Evolutionary conservation across 2,888 invertebrate genomes (phyloP).

Genomic region (Protodeltote pygarga): DNA sequence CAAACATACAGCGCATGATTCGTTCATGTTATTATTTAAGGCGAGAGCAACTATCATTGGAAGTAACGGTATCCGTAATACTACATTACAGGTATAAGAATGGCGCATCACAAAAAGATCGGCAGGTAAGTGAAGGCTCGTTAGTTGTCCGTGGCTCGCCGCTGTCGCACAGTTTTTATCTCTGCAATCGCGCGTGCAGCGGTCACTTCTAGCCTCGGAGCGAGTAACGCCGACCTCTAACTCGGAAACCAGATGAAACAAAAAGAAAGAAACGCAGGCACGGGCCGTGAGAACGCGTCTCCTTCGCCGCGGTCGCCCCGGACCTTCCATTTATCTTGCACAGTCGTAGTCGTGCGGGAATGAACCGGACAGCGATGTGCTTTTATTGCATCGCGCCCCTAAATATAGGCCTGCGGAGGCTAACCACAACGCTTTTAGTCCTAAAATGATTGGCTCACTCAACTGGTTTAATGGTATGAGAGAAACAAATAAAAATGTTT

Average conservation of each 20-base stretch:
- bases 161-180: conserved; percentile 77
- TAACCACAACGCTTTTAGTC: conserved; percentile 74
- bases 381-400: conserved; percentile 85
- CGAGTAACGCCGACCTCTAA: conserved; percentile 79
- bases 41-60: conserved; percentile 49
- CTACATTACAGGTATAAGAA: conserved; percentile 48
- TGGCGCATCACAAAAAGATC: conserved; percentile 60
- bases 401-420: conserved; percentile 81
- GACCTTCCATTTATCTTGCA: conserved; percentile 84
- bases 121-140: conserved; percentile 70
- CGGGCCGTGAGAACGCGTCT: conserved; percentile 86
- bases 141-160: conserved; percentile 63
- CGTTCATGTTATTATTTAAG: conserved; percentile 62
- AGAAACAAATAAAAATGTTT: conserved; percentile 39
- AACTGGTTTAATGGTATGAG: conserved; percentile 61
- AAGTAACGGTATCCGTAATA: conserved; percentile 60
- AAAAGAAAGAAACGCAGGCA: conserved; percentile 80
- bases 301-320: conserved; percentile 69
- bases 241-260: conserved; percentile 81
- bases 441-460: conserved; percentile 70
- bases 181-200: conserved; percentile 75
- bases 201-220: conserved; percentile 76
- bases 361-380: conserved; percentile 80
- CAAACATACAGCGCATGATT: conserved; percentile 51
- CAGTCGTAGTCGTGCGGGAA: conserved; percentile 86